Conservation (phyloP, 2,113 vertebrate species). For the Monarcha castaneiventris region DNA sequence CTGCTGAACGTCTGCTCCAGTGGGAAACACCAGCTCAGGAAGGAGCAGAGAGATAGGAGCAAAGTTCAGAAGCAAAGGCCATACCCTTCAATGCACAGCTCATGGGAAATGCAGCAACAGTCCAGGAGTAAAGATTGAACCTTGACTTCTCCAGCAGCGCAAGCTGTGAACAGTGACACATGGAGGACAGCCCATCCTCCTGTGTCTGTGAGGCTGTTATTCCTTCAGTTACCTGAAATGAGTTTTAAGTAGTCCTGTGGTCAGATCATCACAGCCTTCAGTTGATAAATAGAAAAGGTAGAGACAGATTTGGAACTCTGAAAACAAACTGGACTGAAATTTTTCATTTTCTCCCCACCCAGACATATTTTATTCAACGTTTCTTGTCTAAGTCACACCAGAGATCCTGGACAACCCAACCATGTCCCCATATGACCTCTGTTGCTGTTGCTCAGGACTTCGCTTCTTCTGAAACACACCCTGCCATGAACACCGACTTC, state of each 20-base stretch:
- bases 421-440: background rate
- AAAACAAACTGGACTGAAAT: background rate
- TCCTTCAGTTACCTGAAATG: background rate
- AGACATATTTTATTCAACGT: background rate
- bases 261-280: background rate
- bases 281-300: background rate
- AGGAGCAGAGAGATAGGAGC: background rate
- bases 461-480: background rate
- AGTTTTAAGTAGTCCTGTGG: background rate
- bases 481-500: background rate
- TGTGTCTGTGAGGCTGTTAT: background rate
- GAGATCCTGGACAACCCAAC: background rate
- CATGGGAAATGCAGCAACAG: background rate
- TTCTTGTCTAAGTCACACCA: background rate
- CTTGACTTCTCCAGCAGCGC: background rate
- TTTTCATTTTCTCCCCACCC: background rate
- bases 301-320: background rate
- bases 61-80: background rate
- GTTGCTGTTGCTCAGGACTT: background rate
- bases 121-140: background rate
- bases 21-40: background rate
- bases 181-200: background rate
- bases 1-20: accelerated
- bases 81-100: background rate
- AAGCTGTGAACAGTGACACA: background rate